phyloP scores from a whole-genome alignment of 2,888 invertebrate genomes.

The Troilus luridus region DNA sequence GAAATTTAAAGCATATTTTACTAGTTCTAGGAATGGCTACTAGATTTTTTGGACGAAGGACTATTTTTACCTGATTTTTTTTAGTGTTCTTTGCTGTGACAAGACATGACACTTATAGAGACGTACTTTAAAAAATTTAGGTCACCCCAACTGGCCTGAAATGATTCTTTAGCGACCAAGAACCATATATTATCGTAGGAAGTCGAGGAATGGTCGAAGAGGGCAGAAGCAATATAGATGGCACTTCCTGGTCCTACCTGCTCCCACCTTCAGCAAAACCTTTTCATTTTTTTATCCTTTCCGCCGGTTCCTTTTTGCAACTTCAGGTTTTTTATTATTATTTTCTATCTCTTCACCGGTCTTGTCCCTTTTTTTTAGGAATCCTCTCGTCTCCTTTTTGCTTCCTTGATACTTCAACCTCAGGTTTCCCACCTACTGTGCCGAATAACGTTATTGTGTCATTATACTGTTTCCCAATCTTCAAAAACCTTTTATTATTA shows the following conservation, averaged over 20 bases:
- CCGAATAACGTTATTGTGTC: background rate
- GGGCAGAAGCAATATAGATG: background rate
- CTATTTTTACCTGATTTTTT: conserved; percentile 36
- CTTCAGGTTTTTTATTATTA: conserved; percentile 1
- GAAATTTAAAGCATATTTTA: background rate
- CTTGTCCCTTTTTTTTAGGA: background rate
- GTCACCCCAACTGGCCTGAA: background rate
- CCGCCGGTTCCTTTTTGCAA: conserved; percentile 43
- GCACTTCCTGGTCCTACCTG: conserved; percentile 17
- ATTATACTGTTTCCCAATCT: background rate
- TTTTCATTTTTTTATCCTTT: conserved; percentile 8
- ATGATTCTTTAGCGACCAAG: conserved; percentile 24
- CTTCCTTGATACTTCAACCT: background rate
- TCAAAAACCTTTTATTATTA: background rate
- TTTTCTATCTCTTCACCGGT: conserved; percentile 27
- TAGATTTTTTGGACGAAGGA: background rate
- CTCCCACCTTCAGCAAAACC: background rate
- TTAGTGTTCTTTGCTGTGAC: background rate
- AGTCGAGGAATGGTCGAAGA: background rate
- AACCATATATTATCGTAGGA: background rate
- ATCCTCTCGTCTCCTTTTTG: background rate
- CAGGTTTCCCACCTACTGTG: background rate
- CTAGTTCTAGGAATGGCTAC: background rate
- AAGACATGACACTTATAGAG: background rate
- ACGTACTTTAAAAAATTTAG: conserved; percentile 5